Evolutionary conservation across 2,113 vertebrate genomes (phyloP).

Genomic region (Glareola pratincola): DNA sequence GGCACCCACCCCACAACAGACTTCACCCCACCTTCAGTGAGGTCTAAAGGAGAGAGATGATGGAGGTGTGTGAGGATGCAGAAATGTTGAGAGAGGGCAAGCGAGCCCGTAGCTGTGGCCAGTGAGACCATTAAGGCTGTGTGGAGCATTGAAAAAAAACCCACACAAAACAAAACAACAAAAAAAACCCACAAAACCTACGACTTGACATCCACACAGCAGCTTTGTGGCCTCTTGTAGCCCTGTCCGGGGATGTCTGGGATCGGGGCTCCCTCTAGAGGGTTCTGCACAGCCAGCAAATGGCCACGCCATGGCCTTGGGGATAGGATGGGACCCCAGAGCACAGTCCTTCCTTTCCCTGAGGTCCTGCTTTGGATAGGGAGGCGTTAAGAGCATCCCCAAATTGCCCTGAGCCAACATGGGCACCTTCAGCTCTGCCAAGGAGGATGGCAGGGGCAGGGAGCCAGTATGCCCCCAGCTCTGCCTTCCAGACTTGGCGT

Average conservation of each 20-base stretch:
- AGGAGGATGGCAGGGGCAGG: not conserved
- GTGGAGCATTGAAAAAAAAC: not conserved
- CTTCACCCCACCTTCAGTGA: not conserved
- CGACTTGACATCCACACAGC: not conserved
- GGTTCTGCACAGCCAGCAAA: not conserved
- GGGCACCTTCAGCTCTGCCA: not conserved
- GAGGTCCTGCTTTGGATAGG: not conserved
- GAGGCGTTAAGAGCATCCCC: not conserved
- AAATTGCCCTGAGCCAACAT: not conserved
- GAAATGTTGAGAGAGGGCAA: not conserved
- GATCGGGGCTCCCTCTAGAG: constrained; percentile 51
- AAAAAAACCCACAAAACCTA: rapidly evolving
- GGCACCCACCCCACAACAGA: rapidly evolving
- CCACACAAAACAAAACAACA: rapidly evolving
- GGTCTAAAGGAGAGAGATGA: not conserved
- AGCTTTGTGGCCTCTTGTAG: not conserved
- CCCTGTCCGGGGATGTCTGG: not conserved
- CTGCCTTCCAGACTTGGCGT: not conserved
- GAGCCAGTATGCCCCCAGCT: rapidly evolving
- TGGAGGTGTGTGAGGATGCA: not conserved
- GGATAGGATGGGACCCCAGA: rapidly evolving
- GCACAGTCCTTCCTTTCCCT: not conserved
- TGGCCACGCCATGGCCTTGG: rapidly evolving
- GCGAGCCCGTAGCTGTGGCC: not conserved
- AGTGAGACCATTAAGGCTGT: not conserved